Base-by-base conservation (phyloP, 30 jellyfish, hydroid and myxozoan species). In the Nemopilema nomurai region DNA sequence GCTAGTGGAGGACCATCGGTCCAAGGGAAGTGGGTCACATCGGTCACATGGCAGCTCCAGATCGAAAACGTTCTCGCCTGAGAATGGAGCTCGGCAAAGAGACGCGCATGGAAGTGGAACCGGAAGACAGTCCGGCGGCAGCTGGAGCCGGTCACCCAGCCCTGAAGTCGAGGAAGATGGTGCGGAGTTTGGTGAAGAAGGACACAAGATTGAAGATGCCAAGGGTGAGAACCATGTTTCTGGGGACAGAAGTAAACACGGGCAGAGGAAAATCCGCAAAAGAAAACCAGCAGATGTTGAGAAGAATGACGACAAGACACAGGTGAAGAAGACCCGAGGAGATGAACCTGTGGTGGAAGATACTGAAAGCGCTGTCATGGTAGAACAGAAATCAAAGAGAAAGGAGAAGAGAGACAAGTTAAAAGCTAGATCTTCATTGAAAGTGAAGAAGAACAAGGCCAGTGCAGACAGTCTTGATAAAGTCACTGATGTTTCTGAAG, bases 81-180 rank as follows among this genome's bases (percentile, higher is more conserved):
- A 33, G 23, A 41, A n/a, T 31, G 29, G 51, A 21, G 19, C 80
- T 7, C 29, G 13, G 72, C 51, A 79, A 71, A 57, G 71, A 64
- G 74, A 30, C 13, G 62, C 71, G 17, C 16, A 13, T 25, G 49
- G 28, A 19, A 1, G 71, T 16, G 62, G 21, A 23, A 25, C 51
- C 19, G 63, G 69, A 21, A 65, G 66, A 1, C 31, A 49, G 18
- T 62, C 79, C 1, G 32, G 49, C 52, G 80, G 65, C 19, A 79
- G 77, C 52, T 74, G 93, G 93, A 73, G 77, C 51, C 93, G 93
- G 13, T 84, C 93, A 9, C 93, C 93, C n/a, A 24, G 87, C 8
- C 93, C 93, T 23, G 77, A 29, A 18, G 1, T 0, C 71, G 93
- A 84, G 18, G 69, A 25, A 33, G 86, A 69, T 8, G 72, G 30